A percentile compares a stretch with the other conserved stretches of the same genome.
Conservation (phyloP, 2,888 invertebrate species). For the Cephus pulcher region DNA sequence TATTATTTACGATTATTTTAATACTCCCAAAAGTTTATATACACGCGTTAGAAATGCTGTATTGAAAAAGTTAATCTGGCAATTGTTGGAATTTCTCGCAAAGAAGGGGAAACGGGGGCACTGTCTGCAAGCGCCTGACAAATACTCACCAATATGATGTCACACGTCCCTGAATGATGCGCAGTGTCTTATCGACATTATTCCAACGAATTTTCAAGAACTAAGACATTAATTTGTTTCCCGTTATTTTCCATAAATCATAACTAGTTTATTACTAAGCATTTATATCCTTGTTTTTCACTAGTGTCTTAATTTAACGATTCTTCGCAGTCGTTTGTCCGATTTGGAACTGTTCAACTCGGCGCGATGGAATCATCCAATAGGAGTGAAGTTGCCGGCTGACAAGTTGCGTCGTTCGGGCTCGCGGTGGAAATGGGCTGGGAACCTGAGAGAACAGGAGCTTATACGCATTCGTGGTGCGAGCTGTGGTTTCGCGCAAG, state of each 20-base stretch:
- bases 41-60: background rate
- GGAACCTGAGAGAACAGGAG: slow-evolving; percentile 25
- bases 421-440: slow-evolving; percentile 40
- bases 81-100: background rate
- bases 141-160: background rate
- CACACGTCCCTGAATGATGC: slow-evolving; percentile 34
- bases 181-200: slow-evolving; percentile 25
- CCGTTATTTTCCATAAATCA: background rate
- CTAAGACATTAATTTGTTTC: slow-evolving; percentile 22
- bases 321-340: background rate
- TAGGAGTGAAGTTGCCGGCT: slow-evolving; percentile 35
- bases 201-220: slow-evolving; percentile 12
- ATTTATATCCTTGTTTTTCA: background rate
- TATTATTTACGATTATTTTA: background rate
- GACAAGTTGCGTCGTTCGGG: slow-evolving; percentile 33
- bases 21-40: background rate
- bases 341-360: background rate
- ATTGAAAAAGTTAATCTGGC: background rate
- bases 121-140: background rate
- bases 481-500: slow-evolving; percentile 36
- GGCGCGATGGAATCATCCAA: slow-evolving; percentile 33
- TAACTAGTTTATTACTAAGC: background rate
- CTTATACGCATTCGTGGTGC: slow-evolving; percentile 38
- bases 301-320: background rate
- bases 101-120: background rate